Conservation (phyloP, 1,140 invertebrate species). For the Drosophila ananassae region DNA sequence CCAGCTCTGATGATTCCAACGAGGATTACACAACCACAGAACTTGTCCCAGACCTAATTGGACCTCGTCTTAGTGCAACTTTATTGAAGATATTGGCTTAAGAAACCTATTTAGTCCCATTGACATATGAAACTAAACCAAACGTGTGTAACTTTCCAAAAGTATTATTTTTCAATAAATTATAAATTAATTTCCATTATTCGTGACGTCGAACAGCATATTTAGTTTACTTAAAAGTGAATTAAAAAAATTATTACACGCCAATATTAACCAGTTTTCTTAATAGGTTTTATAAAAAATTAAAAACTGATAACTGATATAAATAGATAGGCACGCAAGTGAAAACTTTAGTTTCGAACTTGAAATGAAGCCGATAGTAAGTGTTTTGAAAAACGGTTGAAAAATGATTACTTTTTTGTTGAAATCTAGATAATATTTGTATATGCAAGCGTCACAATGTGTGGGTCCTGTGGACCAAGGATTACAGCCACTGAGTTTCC, state of each 20-base stretch:
- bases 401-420: background rate
- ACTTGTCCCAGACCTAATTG: constrained; percentile 24
- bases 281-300: background rate
- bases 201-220: background rate
- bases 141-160: background rate
- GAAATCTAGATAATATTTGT: background rate
- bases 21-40: constrained; percentile 15
- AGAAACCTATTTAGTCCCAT: background rate
- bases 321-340: background rate
- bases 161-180: constrained; percentile 5
- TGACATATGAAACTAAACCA: constrained; percentile 1
- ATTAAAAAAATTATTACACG: background rate
- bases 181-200: background rate
- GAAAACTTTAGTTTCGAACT: background rate
- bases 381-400: background rate
- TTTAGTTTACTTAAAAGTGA: background rate
- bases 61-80: constrained; percentile 31
- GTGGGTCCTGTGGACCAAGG: background rate
- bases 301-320: background rate
- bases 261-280: constrained; percentile 6
- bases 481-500: background rate
- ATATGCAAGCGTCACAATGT: too few species aligned
- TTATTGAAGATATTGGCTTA: constrained; percentile 29
- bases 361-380: constrained; percentile 1
- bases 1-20: background rate